Conservation (phyloP, 2,888 invertebrate species). For the Ophioninae sp. region DNA sequence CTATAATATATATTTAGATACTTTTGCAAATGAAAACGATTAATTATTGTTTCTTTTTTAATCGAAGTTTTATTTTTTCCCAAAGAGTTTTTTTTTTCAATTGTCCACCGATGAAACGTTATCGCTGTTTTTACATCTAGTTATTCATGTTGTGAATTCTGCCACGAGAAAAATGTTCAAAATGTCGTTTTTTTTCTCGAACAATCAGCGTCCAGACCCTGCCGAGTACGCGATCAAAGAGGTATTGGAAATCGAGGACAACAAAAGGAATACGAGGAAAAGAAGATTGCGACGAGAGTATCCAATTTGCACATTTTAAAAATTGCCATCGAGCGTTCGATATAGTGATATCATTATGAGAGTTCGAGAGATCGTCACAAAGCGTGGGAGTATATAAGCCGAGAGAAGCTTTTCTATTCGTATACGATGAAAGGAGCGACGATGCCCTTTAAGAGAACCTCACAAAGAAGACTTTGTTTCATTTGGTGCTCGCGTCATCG, state of each 20-base stretch:
- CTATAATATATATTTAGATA: not conserved
- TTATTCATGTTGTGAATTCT: too few species aligned
- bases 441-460: conserved; percentile 45
- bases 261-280: not conserved
- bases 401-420: conserved; percentile 39
- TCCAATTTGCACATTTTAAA: not conserved
- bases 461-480: conserved; percentile 77
- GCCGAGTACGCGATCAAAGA: not conserved
- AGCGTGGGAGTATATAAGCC: conserved; percentile 44
- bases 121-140: not conserved
- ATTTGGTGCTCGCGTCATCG: conserved; percentile 67
- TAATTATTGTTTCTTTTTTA: not conserved
- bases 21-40: not conserved
- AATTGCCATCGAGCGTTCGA: not conserved
- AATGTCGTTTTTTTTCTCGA: not conserved
- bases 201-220: not conserved
- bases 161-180: not conserved
- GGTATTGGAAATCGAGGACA: not conserved
- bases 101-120: not conserved
- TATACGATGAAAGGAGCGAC: conserved; percentile 39
- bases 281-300: not conserved
- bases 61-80: not conserved
- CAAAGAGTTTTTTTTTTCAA: not conserved
- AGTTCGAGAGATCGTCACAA: conserved; percentile 7
- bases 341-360: conserved; percentile 16